Base-by-base conservation (phyloP, 2,113 vertebrate species). In the Grallaria varia region DNA sequence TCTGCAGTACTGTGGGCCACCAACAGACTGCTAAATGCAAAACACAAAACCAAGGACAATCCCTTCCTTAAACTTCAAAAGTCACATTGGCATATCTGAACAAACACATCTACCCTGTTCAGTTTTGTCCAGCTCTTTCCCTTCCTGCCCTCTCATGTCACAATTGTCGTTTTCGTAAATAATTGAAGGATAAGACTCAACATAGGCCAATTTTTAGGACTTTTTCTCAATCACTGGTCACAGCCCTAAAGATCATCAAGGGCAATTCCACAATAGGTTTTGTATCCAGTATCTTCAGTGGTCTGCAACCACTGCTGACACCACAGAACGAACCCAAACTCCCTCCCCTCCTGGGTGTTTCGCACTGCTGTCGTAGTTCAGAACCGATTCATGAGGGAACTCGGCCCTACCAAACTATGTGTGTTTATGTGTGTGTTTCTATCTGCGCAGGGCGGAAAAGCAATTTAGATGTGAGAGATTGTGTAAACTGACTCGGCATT, bases 381-480 rank as follows among this genome's bases (percentile, higher is more conserved):
- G 72, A 93, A 91, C 39, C 45, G 74, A 94, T 79, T 78, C 52
- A 55, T 52, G 39, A 33, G 24, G 56, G 42, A 93, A 75, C 24
- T 42, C 52, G 22, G 66, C 60, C 39, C 33, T 44, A 72, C 76
- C 50, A 83, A 60, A 66, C 55, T 24, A 21, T 50, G 35, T 35
- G 0, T 76, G 66, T 77, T 55, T 60, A 23, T 73, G 17, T 52
- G 40, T 27, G 19, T 75, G 24, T 75, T 84, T 63, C 73, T 76
- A 45, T 52, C 68, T 79, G 77, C 3, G 7, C 18, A 60, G 58
- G 33, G 47, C 75, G 56, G 64, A 58, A 93, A 96, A 89, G 68
- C 53, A 95, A 93, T 92, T 96, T 83, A 83, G 87, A 95, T 84
- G 28, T 86, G 83, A 90, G 40, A 94, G 76, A 92, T 12, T 79